Base-by-base conservation (phyloP, 2,113 vertebrate genomes). In the Petaurus breviceps region DNA sequence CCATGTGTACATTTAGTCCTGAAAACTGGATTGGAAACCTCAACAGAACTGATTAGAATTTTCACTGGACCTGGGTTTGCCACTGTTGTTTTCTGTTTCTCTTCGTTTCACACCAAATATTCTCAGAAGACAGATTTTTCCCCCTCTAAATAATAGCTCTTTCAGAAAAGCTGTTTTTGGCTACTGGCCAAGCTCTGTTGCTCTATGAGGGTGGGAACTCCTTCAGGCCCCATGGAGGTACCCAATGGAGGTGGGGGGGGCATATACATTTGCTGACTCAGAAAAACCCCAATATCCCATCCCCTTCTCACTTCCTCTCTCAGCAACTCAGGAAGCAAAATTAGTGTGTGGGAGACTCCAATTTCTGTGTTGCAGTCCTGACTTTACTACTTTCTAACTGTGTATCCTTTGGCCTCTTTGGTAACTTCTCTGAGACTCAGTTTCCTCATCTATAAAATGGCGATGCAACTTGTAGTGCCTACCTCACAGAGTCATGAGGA, bases 81-180 rank as follows among this genome's bases (percentile, higher is more conserved):
- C 68, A 43, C 68, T 43, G 68, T 7, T 16, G n/a, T 84, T 84
- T 43, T 25, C 25, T 51, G 31, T 37, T 37, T 93, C 90, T 95
- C 94, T 53, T 90, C 46, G 94, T 93, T 53, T 51, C 3, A 92
- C 46, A 12, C 52, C 57, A 55, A 95, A 94, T 91, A 9, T 9
- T 43, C 52, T 55, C 37, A 84, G 43, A 94, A 89, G 5, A 43
- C 50, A 94, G 31, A 91, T 5, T n/a, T 92, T 89, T 43, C 16
- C 8, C 2, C n/a, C 61, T 92, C 90, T 52, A 43, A 49, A 92
- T 52, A 26, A 89, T 51, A 84, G 37, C 19, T 84, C n/a, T 84
- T 84, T 52, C 89, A 93, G 57, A 90, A 95, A 92, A 95, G 28
- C 55, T 90, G 84, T 14, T 14, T 14, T 50, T 49, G 92, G 96